These are phyloP conservation scores for Rhineura floridana DNA, from an alignment of 2,113 vertebrate genomes.

Conservation along the genomic window DNA sequence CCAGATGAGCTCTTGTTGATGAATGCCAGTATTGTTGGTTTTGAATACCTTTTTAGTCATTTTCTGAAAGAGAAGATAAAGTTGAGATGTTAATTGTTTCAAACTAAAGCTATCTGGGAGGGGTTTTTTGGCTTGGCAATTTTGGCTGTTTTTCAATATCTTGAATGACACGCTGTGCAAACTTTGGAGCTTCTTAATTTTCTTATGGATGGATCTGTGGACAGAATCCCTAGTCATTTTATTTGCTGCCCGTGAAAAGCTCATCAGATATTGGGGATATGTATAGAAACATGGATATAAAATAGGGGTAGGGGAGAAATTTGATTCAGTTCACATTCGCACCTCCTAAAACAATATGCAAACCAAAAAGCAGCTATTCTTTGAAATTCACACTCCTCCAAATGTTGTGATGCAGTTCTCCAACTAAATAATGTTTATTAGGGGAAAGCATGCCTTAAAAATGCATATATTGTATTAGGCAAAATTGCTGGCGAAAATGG, in stretches of 20 bases:
- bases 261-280: neutral
- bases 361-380: too few species aligned
- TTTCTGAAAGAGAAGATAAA: conserved; percentile 67
- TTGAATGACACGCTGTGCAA: conserved; percentile 38
- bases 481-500: too few species aligned
- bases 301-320: too few species aligned
- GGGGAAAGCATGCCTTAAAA: too few species aligned
- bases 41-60: conserved; percentile 50
- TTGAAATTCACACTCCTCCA: too few species aligned
- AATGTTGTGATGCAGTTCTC: too few species aligned
- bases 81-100: conserved; percentile 68
- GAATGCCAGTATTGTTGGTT: conserved; percentile 68
- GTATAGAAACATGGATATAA: neutral
- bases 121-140: conserved; percentile 58
- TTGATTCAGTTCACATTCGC: too few species aligned
- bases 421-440: too few species aligned
- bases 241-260: neutral
- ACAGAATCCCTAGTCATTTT: neutral
- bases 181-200: conserved; percentile 35
- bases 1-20: conserved; percentile 45
- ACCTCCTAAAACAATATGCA: too few species aligned
- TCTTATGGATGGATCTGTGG: neutral
- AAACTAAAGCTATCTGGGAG: conserved; percentile 63
- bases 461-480: too few species aligned
- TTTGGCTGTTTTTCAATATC: conserved; percentile 41